A percentile compares a stretch with the other conserved stretches of the same genome.
Conservation (phyloP, 1,140 invertebrate genomes). For the Lucilia cuprina region DNA sequence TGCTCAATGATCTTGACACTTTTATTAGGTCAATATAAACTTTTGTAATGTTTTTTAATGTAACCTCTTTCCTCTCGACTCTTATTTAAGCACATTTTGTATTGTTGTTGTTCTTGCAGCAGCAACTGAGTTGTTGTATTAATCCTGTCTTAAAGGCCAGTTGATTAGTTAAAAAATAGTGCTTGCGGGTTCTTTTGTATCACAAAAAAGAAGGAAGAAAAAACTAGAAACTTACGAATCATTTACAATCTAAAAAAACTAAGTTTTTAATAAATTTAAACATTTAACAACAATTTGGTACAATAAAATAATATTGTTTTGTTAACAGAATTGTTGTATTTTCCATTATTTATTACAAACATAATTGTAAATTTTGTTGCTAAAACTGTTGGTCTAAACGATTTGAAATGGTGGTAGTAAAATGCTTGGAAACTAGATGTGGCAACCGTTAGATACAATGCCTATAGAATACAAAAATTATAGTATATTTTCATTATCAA, state of each 20-base stretch:
- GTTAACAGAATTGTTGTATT: not conserved
- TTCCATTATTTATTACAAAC: not conserved
- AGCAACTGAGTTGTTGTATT: not conserved
- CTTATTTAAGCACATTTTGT: not conserved
- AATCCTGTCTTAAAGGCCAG: conserved; percentile 1
- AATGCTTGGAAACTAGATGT: not conserved
- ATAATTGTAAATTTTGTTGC: not conserved
- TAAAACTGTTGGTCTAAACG: not conserved
- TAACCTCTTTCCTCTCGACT: not conserved
- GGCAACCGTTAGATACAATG: not conserved
- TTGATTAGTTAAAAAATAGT: conserved; percentile 3
- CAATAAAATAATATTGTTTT: conserved; percentile 10
- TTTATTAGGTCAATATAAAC: conserved; percentile 26
- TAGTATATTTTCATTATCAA: not conserved
- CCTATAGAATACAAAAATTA: not conserved
- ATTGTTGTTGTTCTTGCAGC: not conserved
- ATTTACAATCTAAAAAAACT: not conserved
- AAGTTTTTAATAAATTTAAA: not conserved
- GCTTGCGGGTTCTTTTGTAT: not conserved
- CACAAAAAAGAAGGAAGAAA: not conserved
- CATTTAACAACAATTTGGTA: conserved; percentile 6
- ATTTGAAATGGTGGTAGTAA: not conserved
- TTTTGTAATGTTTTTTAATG: not conserved
- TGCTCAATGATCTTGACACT: conserved; percentile 27
- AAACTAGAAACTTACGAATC: not conserved